Base-by-base conservation (phyloP, 2,888 invertebrate species). In the Drosophila mayaguana region DNA sequence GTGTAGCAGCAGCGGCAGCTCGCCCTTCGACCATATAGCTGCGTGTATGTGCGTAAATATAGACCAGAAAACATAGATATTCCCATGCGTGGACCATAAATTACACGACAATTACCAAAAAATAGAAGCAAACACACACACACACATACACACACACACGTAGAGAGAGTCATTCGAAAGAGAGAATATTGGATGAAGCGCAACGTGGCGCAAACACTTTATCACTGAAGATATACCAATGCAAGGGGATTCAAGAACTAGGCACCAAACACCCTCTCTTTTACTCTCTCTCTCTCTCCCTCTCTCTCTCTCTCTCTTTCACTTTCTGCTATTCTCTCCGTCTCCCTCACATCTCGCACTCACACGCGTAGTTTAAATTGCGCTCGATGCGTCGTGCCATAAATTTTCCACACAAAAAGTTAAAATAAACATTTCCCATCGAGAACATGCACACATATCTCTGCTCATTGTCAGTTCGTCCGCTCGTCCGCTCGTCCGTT, bases 351-450 rank as follows among this genome's bases (percentile, higher is more conserved):
- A 57, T 48, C 69, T 63, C 69, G 65, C 75, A 86, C 84, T 84
- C 84, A 87, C 84, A 84, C 89, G 85, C 84, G 84, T 84, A 87
- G 84, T 84, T 84, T 89, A 89, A 84, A 84, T 89, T 89, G 81
- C 72, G 83, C 71, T 84, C 71, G 48, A 69, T 75, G 64, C 73
- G 65, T 72, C 72, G 85, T 83, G 76, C 79, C 80, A 84, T 89
- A 87, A 89, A 84, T 89, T 75, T 87, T 57, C 63, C 65, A 64
- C 40, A 81, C 36, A 56, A 64, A 63, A 65, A 68, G 67, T 72
- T 72, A 63, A 69, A 71, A 57, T 72, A 78, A 80, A 78, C 70
- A 83, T 80, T 80, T 81, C 76, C 63, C 12, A 73, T 72, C 50
- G 70, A 46, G 53, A 67, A 71, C 40, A 40, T 38, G 20, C 54